Percentiles rank a stretch among this genome's conserved stretches.
phyloP scores from a whole-genome alignment of 2,888 invertebrate species.

The Odontocolon sp. region DNA sequence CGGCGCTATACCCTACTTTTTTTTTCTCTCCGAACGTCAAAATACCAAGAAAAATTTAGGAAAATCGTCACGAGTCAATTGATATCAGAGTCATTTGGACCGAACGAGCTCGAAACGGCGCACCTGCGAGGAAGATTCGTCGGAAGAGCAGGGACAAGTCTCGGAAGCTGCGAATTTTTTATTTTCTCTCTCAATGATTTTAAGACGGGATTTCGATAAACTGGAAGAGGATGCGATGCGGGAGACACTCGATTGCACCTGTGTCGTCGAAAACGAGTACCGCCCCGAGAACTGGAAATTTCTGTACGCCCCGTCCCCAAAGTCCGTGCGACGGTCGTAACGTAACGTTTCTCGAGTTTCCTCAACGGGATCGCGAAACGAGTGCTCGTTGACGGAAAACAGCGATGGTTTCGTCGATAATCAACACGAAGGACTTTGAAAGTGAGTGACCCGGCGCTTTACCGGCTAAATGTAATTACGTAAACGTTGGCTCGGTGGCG shows the following conservation, averaged over 20 bases:
- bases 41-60: neutral
- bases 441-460: neutral
- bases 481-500: conserved; percentile 42
- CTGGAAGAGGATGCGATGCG: neutral
- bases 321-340: neutral
- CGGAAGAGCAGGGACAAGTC: conserved; percentile 44
- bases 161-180: conserved; percentile 9
- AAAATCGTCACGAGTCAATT: conserved; percentile 20
- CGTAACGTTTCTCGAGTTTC: too few relatives aligned
- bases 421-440: neutral
- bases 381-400: too few relatives aligned
- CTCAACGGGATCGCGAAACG: neutral
- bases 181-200: neutral
- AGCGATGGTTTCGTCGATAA: neutral
- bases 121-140: conserved; percentile 56
- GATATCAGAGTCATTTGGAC: conserved; percentile 45
- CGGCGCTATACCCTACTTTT: neutral
- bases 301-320: neutral
- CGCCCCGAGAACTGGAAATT: neutral
- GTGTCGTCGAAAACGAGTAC: conserved; percentile 30
- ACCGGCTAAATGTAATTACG: conserved; percentile 31
- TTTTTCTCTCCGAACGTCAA: neutral
- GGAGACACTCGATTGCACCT: conserved; percentile 29
- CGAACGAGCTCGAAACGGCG: conserved; percentile 51
- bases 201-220: too few relatives aligned